These are phyloP conservation scores for Aptenodytes forsteri DNA, from an alignment of 2,113 vertebrate genomes.

Conservation along the genomic window DNA sequence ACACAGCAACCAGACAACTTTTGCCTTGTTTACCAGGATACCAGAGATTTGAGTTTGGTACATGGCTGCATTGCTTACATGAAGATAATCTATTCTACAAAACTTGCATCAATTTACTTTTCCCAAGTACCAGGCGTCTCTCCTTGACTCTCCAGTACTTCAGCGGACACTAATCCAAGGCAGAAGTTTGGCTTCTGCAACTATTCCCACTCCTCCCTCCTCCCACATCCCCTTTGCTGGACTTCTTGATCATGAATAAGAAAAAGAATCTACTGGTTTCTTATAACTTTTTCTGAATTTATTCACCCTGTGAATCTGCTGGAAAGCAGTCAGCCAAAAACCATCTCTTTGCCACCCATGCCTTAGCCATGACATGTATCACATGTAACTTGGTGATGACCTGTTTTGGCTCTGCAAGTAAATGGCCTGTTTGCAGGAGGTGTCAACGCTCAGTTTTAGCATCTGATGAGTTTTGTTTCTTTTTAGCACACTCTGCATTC, in stretches of 20 bases:
- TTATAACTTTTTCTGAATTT: not conserved
- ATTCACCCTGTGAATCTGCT: not conserved
- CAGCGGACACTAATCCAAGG: not conserved
- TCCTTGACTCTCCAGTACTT: not conserved
- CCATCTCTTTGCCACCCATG: not conserved
- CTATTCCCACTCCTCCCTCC: not conserved
- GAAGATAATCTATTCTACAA: not conserved
- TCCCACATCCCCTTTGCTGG: not conserved
- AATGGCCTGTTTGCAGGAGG: not conserved
- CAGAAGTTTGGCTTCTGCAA: not conserved
- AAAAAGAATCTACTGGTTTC: not conserved
- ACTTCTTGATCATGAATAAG: not conserved
- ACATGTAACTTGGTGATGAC: not conserved
- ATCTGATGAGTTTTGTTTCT: not conserved
- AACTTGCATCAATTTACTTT: not conserved
- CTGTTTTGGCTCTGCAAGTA: not conserved
- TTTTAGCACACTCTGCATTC: not conserved
- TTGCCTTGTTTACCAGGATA: not conserved
- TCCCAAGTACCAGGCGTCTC: not conserved
- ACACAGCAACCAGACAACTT: not conserved
- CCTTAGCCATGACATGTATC: not conserved
- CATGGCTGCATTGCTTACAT: not conserved
- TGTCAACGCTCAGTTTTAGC: not conserved
- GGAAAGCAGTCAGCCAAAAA: not conserved
- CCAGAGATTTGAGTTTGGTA: not conserved